A percentile compares a stretch with the other conserved stretches of the same genome.
These are phyloP conservation scores for Dynastes hyllus DNA, from an alignment of 2,888 invertebrate species.

Conservation along the genomic window DNA sequence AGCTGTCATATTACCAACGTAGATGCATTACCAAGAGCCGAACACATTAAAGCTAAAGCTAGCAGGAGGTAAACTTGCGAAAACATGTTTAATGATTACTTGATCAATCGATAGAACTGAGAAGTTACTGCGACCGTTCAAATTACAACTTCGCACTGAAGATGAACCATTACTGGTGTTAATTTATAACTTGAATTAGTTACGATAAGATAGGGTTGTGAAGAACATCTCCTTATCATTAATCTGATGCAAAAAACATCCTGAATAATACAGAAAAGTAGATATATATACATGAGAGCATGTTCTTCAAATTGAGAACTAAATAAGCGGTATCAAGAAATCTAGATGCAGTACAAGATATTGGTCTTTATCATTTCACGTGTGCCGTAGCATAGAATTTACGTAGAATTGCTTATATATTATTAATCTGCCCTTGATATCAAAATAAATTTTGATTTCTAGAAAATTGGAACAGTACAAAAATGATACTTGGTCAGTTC, in stretches of 20 bases:
- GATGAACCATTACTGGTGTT: neutral
- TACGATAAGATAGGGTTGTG: slow-evolving; percentile 16
- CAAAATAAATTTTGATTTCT: neutral
- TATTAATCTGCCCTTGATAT: neutral
- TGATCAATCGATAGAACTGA: neutral
- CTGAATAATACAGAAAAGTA: slow-evolving; percentile 8
- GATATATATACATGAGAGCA: neutral
- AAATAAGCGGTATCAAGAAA: neutral
- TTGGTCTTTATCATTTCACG: slow-evolving; percentile 1
- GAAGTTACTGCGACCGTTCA: neutral
- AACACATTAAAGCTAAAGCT: neutral
- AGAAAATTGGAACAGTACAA: too few relatives aligned
- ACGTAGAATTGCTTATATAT: neutral
- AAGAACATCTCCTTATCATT: neutral
- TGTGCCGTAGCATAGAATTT: neutral
- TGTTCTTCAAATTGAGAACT: slow-evolving; percentile 8
- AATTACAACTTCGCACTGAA: neutral
- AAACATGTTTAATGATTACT: neutral
- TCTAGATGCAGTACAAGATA: slow-evolving; percentile 17
- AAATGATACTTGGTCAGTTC: too few relatives aligned
- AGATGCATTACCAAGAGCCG: slow-evolving; percentile 16
- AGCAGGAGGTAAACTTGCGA: neutral
- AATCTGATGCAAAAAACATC: neutral
- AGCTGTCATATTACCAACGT: neutral
- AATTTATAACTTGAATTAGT: slow-evolving; percentile 13